Evolutionary conservation across 1,140 invertebrate genomes (phyloP), one percentile per base, ranked within the genome.

Genomic region (Pectinophora gossypiella): DNA sequence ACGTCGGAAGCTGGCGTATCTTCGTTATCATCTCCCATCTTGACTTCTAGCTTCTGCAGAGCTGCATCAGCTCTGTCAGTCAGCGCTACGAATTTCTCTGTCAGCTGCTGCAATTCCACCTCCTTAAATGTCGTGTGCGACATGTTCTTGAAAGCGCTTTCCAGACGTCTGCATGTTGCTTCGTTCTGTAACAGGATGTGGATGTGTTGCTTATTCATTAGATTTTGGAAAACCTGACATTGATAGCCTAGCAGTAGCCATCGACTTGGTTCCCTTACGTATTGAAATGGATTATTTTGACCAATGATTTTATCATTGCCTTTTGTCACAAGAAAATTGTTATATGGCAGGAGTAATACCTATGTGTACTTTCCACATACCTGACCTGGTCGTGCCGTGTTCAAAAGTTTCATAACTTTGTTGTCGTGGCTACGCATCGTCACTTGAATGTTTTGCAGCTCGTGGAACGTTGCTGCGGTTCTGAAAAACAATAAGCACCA

Each of bases 41-140:
- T 61, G 1, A 56, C 58, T 22, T 87, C 82, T 19, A 87, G 52
- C 5, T 63, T 57, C 38, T 83, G 82, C 19, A 87, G 61, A 4
- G 76, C 77, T 18, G 82, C 72, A 35, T 87, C 84, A 5, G 82
- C 81, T 54, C 82, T 64, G 47, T 87, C 76, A 0, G 84, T 87
- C 52, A 87, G 53, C 10, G 66, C 80, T 42, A 87, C 75, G 50
- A 87, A 84, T 42, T 87, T 87, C 43, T 87, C 84, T 1, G 77
- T 87, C n/a, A 87, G 59, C 51, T 84, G 78, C 35, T 77, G 71
- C 27, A 85, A 51, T 51, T 85, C 78, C 20, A 74, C 82, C 48
- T 83, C 83, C 50, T 78, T 85, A 22, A 82, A 59, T 4, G 62
- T 58, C 1, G 67, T 51, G 21, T 73, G 72, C 15, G 81, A 69